Evolutionary conservation across 2,888 invertebrate species (phyloP).

Genomic region (Dolichomitus sp.): DNA sequence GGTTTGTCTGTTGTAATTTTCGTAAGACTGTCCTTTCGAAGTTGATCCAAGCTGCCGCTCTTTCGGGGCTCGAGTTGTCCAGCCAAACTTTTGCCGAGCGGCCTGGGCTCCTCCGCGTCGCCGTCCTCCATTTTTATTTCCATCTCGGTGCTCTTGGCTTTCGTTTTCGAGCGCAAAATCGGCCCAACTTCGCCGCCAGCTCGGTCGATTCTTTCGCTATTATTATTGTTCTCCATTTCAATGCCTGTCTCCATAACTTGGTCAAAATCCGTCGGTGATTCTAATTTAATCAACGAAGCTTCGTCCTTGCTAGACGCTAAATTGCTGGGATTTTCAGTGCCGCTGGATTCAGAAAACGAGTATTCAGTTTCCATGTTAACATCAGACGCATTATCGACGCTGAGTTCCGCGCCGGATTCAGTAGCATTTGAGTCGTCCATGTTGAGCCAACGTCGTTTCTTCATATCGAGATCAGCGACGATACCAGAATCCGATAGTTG

Average conservation of each 20-base stretch:
- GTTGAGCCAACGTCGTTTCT: slow-evolving; percentile 77
- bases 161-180: slow-evolving; percentile 83
- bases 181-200: slow-evolving; percentile 78
- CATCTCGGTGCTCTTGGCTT: slow-evolving; percentile 79
- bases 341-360: slow-evolving; percentile 76
- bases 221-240: slow-evolving; percentile 82
- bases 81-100: slow-evolving; percentile 53
- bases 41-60: slow-evolving; percentile 73
- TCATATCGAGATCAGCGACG: slow-evolving; percentile 75
- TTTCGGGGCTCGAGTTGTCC: slow-evolving; percentile 59
- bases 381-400: slow-evolving; percentile 72
- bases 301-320: slow-evolving; percentile 72
- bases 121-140: slow-evolving; percentile 63
- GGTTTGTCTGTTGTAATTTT: slow-evolving; percentile 75
- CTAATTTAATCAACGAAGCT: slow-evolving; percentile 67
- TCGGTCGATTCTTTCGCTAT: slow-evolving; percentile 79
- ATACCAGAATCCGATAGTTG: slow-evolving; percentile 85
- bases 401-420: slow-evolving; percentile 71
- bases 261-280: slow-evolving; percentile 70
- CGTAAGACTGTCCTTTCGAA: slow-evolving; percentile 77
- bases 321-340: slow-evolving; percentile 70
- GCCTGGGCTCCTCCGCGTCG: slow-evolving; percentile 59
- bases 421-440: slow-evolving; percentile 76
- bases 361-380: slow-evolving; percentile 76
- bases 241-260: slow-evolving; percentile 70